These are phyloP conservation scores for Xenopus borealis DNA, from an alignment of 2,113 vertebrate species.

Conservation along the genomic window DNA sequence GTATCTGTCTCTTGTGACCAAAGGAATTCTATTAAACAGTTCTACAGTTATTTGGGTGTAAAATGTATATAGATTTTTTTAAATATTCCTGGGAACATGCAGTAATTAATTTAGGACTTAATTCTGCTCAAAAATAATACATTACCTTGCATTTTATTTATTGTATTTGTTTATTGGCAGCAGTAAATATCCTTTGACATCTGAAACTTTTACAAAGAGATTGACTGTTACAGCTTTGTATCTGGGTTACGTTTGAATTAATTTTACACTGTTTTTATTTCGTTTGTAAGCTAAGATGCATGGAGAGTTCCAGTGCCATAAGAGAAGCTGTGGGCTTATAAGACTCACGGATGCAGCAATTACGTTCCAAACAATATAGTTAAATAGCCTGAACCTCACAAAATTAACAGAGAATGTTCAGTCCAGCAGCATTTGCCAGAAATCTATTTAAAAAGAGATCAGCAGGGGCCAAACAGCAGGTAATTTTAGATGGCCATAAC, in stretches of 20 bases:
- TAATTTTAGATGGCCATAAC: conserved; percentile 41
- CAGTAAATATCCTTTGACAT: conserved; percentile 14
- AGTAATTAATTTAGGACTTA: too few species aligned
- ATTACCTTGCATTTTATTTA: too few species aligned
- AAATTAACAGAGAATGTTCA: conserved; percentile 34
- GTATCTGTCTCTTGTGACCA: too few species aligned
- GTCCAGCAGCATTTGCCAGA: conserved; percentile 30
- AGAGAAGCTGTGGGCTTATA: conserved; percentile 35
- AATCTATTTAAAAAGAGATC: conserved; percentile 32
- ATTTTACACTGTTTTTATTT: conserved; percentile 42
- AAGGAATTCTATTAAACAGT: too few species aligned
- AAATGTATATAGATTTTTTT: too few species aligned
- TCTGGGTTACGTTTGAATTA: conserved; percentile 32
- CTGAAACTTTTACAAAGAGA: conserved; percentile 8
- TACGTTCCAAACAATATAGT: conserved; percentile 35
- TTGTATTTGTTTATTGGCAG: not conserved
- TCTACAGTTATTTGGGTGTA: too few species aligned
- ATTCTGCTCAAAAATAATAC: too few species aligned
- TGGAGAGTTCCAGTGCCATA: conserved; percentile 18
- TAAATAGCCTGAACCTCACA: conserved; percentile 38
- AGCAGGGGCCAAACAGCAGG: conserved; percentile 37
- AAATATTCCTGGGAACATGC: too few species aligned
- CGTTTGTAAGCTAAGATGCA: conserved; percentile 40
- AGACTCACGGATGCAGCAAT: conserved; percentile 38
- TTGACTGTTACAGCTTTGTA: conserved; percentile 12